Evolutionary conservation across 1,140 invertebrate species (phyloP).

Genomic region (Heliconius eleuchia): DNA sequence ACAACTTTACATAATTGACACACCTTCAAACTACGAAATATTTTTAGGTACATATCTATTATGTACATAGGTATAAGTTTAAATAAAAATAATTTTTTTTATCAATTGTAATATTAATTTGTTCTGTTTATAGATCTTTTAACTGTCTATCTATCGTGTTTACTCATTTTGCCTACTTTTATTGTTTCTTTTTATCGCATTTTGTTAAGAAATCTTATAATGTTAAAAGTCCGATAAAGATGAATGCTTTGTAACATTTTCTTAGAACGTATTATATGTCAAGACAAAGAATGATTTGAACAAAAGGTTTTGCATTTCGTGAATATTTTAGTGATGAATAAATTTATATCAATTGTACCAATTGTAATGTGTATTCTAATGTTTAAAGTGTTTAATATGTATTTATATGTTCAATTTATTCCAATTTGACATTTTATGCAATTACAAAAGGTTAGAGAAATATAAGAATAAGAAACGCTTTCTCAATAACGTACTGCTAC

Average conservation of each 20-base stretch:
- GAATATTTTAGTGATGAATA: conserved; percentile 7
- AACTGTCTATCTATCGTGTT: neutral
- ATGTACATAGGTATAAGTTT: too few species aligned
- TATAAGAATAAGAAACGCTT: too few species aligned
- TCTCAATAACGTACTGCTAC: too few species aligned
- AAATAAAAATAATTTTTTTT: too few species aligned
- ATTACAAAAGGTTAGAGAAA: too few species aligned
- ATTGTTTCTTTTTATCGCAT: neutral
- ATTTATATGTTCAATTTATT: too few species aligned
- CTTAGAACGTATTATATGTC: neutral
- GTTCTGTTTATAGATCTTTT: neutral
- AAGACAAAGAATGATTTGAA: neutral
- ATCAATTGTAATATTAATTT: neutral
- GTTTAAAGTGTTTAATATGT: neutral
- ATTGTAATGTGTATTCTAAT: neutral
- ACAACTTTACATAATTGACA: too few species aligned
- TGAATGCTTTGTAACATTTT: neutral
- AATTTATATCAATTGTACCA: neutral
- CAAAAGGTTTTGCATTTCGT: neutral
- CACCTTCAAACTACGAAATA: too few species aligned
- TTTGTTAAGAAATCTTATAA: neutral
- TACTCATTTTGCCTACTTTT: neutral
- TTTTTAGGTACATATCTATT: too few species aligned
- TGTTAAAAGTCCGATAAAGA: neutral
- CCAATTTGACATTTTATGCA: too few species aligned